Evolutionary conservation across 2,888 invertebrate genomes (phyloP).

Genomic region (Fragum sueziense): DNA sequence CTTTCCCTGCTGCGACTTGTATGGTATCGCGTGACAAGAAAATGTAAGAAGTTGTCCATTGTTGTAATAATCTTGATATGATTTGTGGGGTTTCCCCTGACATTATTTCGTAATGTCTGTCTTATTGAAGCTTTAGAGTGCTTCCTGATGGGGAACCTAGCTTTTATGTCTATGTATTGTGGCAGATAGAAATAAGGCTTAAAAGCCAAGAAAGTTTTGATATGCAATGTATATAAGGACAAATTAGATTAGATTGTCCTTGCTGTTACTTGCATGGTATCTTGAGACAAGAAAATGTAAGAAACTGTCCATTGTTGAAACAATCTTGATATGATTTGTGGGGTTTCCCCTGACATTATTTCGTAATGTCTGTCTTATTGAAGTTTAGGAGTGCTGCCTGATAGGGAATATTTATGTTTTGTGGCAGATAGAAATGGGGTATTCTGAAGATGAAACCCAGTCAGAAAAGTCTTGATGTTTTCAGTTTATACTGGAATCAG

Average conservation of each 20-base stretch:
- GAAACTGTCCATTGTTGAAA: neutral
- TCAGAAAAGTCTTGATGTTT: too few relatives aligned
- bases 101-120: neutral
- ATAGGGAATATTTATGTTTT: too few relatives aligned
- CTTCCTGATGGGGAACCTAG: neutral
- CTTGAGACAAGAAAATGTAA: neutral
- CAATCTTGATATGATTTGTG: neutral
- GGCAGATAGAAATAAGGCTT: too few relatives aligned
- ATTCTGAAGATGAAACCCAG: too few relatives aligned
- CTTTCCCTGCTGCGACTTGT: neutral
- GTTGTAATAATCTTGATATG: neutral
- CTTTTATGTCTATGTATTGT: too few relatives aligned
- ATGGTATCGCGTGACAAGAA: neutral
- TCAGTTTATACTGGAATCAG: too few relatives aligned
- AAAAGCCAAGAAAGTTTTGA: too few relatives aligned
- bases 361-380: neutral
- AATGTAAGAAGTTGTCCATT: neutral
- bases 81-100: neutral
- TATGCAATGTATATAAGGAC: too few relatives aligned
- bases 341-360: neutral
- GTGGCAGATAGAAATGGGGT: too few relatives aligned
- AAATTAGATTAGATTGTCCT: too few relatives aligned
- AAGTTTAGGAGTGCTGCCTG: neutral
- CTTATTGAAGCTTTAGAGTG: neutral
- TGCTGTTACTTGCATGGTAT: neutral